Base-by-base conservation (phyloP, 2,113 vertebrate genomes). In the Clarias batrachus region DNA sequence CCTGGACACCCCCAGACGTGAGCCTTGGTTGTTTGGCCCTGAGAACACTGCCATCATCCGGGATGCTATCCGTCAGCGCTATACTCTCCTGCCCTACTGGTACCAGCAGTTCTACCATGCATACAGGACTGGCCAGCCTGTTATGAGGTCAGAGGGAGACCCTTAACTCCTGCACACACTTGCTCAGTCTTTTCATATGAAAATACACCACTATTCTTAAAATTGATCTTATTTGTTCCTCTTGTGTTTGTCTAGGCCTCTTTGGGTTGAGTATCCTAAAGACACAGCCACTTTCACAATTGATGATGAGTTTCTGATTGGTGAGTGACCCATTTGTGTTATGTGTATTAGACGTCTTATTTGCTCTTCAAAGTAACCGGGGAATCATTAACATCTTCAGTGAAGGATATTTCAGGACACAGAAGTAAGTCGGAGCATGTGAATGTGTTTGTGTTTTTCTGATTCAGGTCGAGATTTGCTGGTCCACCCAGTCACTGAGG, bases 201-300 rank as follows among this genome's bases (percentile, higher is more conserved):
- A 56, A 68, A 52, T 82, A 11, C 37, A 41, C 30, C 57, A 33
- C 25, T 56, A 52, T 41, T 59, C 48, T 30, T 63, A 84, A 16
- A 23, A 37, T 16, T 62, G 41, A 85, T 3, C 66, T 48, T 65
- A n/a, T 14, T 78, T 14, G 30, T 30, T 70, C 66, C 60, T 37
- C 21, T 7, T 85, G 0, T 63, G 3, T 48, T 48, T 87, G 0
- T 83, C 84, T 85, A 98, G 97, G 91, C 95, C 97, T 0, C 92
- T 98, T 60, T 98, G 97, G 97, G 94, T 97, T 71, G 96, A 97
- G 85, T 98, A 96, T 91, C 96, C 97, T 21, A 93, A 94, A 70
- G 97, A 98, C 74, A 85, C 93, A 7, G 91, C 94, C 52, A 95
- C 96, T 8, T 98, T 97, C 76, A 92, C 94, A 77, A 89, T 97